phyloP scores from a whole-genome alignment of 2,113 vertebrate species.

The Alligator sinensis region DNA sequence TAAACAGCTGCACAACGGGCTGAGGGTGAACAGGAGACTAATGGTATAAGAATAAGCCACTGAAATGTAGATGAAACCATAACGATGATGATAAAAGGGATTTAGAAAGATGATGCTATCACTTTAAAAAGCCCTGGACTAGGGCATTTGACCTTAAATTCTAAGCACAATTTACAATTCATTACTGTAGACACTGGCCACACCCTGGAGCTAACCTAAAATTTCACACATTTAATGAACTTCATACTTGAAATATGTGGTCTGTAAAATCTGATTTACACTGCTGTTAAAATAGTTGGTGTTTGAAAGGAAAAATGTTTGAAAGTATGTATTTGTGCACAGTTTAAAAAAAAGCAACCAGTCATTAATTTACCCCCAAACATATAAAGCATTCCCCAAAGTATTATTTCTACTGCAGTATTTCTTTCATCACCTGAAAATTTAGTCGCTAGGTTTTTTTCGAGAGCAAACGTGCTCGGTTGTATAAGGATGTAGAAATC shows the following conservation, averaged over 20 bases:
- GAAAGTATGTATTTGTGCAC: constrained; percentile 72
- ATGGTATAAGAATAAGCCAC: neutral
- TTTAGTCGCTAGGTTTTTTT: constrained; percentile 58
- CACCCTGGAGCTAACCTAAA: constrained; percentile 78
- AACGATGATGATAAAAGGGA: constrained; percentile 30
- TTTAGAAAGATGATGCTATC: constrained; percentile 48
- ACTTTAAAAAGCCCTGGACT: neutral
- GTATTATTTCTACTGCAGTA: constrained; percentile 73
- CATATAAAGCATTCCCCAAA: constrained; percentile 65
- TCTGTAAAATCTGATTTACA: constrained; percentile 84
- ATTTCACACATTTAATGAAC: constrained; percentile 85
- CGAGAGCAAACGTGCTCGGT: constrained; percentile 46
- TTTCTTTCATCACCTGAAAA: constrained; percentile 84
- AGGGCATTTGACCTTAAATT: constrained; percentile 65
- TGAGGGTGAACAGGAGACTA: constrained; percentile 14
- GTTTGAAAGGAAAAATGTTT: constrained; percentile 68
- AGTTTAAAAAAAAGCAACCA: constrained; percentile 29
- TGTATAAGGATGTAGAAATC: constrained; percentile 14
- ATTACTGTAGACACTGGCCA: constrained; percentile 69
- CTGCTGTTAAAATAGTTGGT: constrained; percentile 73
- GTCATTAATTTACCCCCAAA: constrained; percentile 75
- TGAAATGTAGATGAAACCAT: neutral
- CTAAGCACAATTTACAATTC: constrained; percentile 73
- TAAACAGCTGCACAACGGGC: constrained; percentile 5
- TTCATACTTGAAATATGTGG: constrained; percentile 79